These are phyloP conservation scores for Megaceryle maxima DNA, from an alignment of 2,113 vertebrate genomes.

Conservation along the genomic window DNA sequence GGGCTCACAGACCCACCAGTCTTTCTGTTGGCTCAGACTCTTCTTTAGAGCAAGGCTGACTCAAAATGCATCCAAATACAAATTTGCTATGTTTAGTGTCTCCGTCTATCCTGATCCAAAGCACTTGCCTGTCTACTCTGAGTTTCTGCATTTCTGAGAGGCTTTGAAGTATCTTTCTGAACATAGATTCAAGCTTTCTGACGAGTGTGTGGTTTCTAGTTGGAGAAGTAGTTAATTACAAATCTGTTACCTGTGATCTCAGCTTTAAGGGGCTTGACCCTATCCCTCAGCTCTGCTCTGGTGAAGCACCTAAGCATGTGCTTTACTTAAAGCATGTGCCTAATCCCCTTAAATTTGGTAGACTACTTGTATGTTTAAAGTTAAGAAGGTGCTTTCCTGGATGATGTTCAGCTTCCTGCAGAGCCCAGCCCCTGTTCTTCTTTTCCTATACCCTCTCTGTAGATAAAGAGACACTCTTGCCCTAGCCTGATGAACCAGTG, in stretches of 20 bases:
- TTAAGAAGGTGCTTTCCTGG: background rate
- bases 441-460: background rate
- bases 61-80: background rate
- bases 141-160: background rate
- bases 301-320: background rate
- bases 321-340: constrained; percentile 5
- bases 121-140: background rate
- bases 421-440: background rate
- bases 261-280: background rate
- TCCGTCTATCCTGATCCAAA: background rate
- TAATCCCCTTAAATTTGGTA: background rate
- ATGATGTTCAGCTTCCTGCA: background rate
- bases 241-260: background rate
- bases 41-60: background rate
- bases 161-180: constrained; percentile 16
- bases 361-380: background rate
- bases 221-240: background rate
- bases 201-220: background rate
- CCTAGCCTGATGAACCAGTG: background rate
- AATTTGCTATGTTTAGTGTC: background rate
- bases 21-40: background rate
- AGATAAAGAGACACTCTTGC: background rate
- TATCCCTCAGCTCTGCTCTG: background rate
- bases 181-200: background rate
- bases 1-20: background rate